Evolutionary conservation across 2,797 vertebrate species (phyloP), one percentile per base, ranked within the genome.

Genomic region (Discoglossus pictus): DNA sequence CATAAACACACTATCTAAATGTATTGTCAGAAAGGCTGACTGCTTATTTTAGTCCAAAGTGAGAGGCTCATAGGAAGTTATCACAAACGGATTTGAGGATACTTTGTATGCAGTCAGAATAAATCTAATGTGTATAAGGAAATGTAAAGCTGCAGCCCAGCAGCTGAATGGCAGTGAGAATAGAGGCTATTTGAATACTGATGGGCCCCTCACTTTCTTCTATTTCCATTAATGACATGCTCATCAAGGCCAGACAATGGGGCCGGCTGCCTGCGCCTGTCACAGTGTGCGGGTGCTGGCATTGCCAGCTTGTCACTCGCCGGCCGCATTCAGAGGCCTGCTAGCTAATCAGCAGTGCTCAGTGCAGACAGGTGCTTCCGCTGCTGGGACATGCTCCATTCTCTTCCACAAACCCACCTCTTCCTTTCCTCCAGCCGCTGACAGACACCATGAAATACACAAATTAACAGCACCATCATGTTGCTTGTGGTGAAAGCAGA

Each of bases 141-240:
- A 78, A 75, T 73, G 74, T 74, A 78, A 81, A 79, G 74, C 69
- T 80, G 81, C 72, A 73, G 83, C 84, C 68, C 82, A 75, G 77
- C 69, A 81, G 79, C 80, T 47, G 87, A 90, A 86, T 85, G 88
- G 90, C 89, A 88, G 86, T 79, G 83, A 90, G 87, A 89, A 87
- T 88, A 88, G 90, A 92, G 90, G 87, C 89, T 92, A 92, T 94
- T 94, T 95, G 92, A 95, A 95, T 93, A 92, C 90, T 93, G 92
- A 96, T 91, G 90, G 90, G 88, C 84, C 82, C 87, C 89, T 87
- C 83, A 88, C 87, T 90, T 91, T 92, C 88, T 91, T 87, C 89
- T 86, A 88, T 94, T 92, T 92, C 90, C 91, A 92, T 93, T 93
- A 94, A 95, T 92, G 90, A 94, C 92, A 94, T 88, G 88, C 90